A percentile compares a stretch with the other conserved stretches of the same genome.
These are phyloP conservation scores for Enteromius trimaculatus DNA, from an alignment of 2,797 vertebrate species.

Conservation along the genomic window DNA sequence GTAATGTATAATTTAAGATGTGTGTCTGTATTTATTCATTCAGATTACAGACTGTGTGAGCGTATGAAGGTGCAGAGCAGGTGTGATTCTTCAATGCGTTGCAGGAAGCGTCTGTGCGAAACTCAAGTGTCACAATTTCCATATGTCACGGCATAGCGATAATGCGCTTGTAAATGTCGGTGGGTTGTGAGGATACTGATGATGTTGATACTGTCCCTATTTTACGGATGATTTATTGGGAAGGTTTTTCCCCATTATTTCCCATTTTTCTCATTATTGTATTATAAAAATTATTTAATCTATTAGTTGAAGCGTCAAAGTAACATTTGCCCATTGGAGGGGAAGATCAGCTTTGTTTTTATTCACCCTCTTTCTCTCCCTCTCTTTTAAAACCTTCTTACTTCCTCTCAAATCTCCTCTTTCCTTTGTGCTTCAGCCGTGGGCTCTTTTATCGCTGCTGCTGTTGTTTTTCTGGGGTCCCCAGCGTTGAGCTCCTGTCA, in stretches of 20 bases:
- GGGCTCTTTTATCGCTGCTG: slow-evolving; percentile 7
- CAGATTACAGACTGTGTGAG: slow-evolving; percentile 10
- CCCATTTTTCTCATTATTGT: not conserved
- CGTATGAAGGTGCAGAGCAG: not conserved
- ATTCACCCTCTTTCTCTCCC: slow-evolving; percentile 21
- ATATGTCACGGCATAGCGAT: not conserved
- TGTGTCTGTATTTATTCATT: slow-evolving; percentile 28
- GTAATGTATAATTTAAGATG: slow-evolving; percentile 22
- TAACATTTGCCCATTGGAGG: not conserved
- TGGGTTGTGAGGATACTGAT: slow-evolving; percentile 13
- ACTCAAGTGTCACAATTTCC: slow-evolving; percentile 6
- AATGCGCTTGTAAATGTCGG: not conserved
- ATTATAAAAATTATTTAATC: not conserved
- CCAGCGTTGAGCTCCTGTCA: slow-evolving; percentile 10
- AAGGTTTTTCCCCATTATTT: not conserved
- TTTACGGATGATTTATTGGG: not conserved
- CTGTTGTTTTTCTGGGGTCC: slow-evolving; percentile 40
- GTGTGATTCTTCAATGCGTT: not conserved
- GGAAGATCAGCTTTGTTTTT: not conserved
- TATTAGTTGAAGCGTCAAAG: not conserved
- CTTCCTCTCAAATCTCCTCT: not conserved
- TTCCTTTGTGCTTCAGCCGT: not conserved
- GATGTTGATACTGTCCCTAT: not conserved
- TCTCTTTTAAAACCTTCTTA: not conserved
- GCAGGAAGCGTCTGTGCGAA: not conserved